Percentiles rank a stretch among this genome's conserved stretches.
Evolutionary conservation across 2,888 invertebrate species (phyloP).

Genomic region (Synergus itoensis): DNA sequence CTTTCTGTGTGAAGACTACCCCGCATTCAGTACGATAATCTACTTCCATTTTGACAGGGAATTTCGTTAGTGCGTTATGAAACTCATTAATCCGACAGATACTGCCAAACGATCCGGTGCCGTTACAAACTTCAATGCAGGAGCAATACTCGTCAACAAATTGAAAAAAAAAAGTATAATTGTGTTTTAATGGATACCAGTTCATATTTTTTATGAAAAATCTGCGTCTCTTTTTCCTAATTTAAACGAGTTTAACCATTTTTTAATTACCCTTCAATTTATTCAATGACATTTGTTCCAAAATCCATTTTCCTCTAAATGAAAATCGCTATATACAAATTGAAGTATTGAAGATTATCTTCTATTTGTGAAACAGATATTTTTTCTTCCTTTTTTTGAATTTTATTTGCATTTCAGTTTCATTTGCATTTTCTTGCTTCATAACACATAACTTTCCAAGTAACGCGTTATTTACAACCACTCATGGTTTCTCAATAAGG

Average conservation of each 20-base stretch:
- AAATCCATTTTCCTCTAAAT: not conserved
- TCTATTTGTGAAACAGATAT: too few relatives aligned
- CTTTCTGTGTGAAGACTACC: slow-evolving; percentile 57
- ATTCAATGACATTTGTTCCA: not conserved
- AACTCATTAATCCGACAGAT: slow-evolving; percentile 69
- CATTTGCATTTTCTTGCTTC: too few relatives aligned
- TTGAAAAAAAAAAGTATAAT: slow-evolving; percentile 24
- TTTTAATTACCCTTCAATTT: not conserved
- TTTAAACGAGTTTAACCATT: slow-evolving; percentile 1
- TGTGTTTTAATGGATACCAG: not conserved
- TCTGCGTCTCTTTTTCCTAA: slow-evolving; percentile 3
- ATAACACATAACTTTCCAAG: too few relatives aligned
- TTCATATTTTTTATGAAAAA: slow-evolving; percentile 25
- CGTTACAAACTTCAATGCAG: slow-evolving; percentile 7
- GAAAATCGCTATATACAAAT: not conserved
- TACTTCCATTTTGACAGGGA: slow-evolving; percentile 72
- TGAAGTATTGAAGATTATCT: too few relatives aligned
- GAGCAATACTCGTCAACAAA: slow-evolving; percentile 27
- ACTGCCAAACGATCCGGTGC: slow-evolving; percentile 51
- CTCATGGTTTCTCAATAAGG: slow-evolving; percentile 8
- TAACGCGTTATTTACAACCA: not conserved
- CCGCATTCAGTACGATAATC: slow-evolving; percentile 68
- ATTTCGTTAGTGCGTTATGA: slow-evolving; percentile 73
- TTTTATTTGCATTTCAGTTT: too few relatives aligned
- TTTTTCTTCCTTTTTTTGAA: too few relatives aligned